Conservation (phyloP, 1,140 invertebrate genomes). For the Drosophila obscura region DNA sequence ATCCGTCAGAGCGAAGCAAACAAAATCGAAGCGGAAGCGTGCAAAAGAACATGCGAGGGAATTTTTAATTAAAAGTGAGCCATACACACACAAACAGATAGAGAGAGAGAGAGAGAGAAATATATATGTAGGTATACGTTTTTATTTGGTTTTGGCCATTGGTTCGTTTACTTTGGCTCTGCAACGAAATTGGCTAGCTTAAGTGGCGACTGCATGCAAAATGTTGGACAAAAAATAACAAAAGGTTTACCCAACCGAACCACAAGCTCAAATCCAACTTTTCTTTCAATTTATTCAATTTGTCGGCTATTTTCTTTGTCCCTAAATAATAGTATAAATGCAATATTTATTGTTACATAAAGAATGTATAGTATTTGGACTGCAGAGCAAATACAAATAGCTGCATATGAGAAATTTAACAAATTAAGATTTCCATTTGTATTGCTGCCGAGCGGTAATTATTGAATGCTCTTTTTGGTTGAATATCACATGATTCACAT, state of each 20-base stretch:
- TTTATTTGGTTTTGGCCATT: slow-evolving; percentile 42
- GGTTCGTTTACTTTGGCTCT: slow-evolving; percentile 52
- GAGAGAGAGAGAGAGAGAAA: neutral
- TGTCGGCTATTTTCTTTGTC: slow-evolving; percentile 1
- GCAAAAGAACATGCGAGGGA: slow-evolving; percentile 34
- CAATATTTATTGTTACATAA: slow-evolving; percentile 1
- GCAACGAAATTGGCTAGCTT: slow-evolving; percentile 57
- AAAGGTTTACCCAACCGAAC: slow-evolving; percentile 2
- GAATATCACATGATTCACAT: neutral
- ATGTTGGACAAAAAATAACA: slow-evolving; percentile 16
- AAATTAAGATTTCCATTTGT: neutral
- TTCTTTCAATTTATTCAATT: slow-evolving; percentile 23
- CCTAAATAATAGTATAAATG: neutral
- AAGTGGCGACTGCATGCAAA: slow-evolving; percentile 38
- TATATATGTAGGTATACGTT: slow-evolving; percentile 12
- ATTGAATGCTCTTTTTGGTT: neutral
- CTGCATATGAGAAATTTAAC: neutral
- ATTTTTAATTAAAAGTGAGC: slow-evolving; percentile 70
- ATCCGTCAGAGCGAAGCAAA: slow-evolving; percentile 25
- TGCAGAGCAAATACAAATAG: slow-evolving; percentile 7
- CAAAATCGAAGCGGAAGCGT: slow-evolving; percentile 22
- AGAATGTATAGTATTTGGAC: slow-evolving; percentile 6
- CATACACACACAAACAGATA: neutral
- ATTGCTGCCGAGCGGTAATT: neutral
- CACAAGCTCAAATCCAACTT: slow-evolving; percentile 8